A percentile compares a stretch with the other conserved stretches of the same genome.
Conservation (phyloP, 1,140 invertebrate genomes). For the Muscidifurax raptorellus region DNA sequence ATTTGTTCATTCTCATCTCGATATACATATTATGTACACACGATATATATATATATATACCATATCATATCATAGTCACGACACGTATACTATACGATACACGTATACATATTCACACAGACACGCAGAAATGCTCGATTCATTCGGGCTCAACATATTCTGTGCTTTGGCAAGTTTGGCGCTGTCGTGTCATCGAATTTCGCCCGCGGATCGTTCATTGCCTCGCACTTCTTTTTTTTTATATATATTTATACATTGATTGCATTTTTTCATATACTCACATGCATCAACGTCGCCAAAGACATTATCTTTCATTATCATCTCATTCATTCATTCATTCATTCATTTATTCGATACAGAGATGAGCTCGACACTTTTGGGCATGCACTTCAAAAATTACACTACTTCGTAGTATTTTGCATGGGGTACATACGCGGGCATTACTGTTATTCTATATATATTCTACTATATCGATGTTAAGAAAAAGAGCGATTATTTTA, state of each 20-base stretch:
- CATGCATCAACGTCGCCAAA: constrained; percentile 16
- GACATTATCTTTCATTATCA: constrained; percentile 2
- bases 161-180: constrained; percentile 75
- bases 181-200: constrained; percentile 71
- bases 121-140: constrained; percentile 1
- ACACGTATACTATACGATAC: constrained; percentile 1
- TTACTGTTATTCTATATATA: neutral
- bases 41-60: constrained; percentile 23
- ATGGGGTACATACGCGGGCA: neutral
- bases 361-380: neutral
- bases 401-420: constrained; percentile 18
- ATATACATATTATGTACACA: constrained; percentile 46
- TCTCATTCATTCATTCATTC: neutral
- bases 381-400: constrained; percentile 19
- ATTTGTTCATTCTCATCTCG: constrained; percentile 47
- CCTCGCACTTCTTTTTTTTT: neutral
- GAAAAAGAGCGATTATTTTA: neutral
- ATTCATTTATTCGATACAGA: neutral
- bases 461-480: neutral
- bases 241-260: constrained; percentile 21
- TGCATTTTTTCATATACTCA: constrained; percentile 27
- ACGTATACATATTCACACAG: neutral
- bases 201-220: constrained; percentile 5
- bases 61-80: constrained; percentile 11
- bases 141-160: constrained; percentile 58